phyloP scores from a whole-genome alignment of 2,113 vertebrate genomes.

The Castor canadensis region DNA sequence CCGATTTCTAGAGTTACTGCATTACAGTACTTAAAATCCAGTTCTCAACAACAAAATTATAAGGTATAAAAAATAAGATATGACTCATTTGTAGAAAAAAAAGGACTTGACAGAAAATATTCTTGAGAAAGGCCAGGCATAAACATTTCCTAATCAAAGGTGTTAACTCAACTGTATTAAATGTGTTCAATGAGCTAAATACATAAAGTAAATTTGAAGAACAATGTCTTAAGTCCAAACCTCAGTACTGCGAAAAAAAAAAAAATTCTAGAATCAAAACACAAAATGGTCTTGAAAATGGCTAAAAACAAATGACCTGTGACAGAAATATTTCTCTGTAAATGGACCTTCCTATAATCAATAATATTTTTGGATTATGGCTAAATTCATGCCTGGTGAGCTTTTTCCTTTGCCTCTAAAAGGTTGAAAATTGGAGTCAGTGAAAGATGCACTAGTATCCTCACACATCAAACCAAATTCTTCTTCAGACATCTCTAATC shows the following conservation, averaged over 20 bases:
- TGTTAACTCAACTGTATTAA: neutral
- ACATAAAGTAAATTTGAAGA: neutral
- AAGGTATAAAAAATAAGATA: too few relatives aligned
- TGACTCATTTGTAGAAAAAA: neutral
- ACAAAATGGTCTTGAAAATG: neutral
- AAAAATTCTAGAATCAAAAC: neutral
- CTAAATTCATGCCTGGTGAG: neutral
- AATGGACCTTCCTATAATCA: neutral
- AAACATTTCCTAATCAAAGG: neutral
- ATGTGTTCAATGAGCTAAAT: neutral
- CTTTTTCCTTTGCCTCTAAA: neutral
- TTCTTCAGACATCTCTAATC: neutral
- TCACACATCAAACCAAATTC: neutral
- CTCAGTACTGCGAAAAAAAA: neutral
- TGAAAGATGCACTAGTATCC: neutral
- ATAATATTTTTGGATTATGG: neutral
- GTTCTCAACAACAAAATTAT: neutral
- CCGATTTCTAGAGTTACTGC: neutral
- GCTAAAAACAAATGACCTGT: neutral
- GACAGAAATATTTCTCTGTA: neutral
- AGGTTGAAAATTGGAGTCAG: neutral
- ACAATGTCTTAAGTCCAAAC: neutral
- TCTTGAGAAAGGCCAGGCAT: neutral
- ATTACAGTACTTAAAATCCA: neutral
- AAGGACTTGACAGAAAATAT: neutral